phyloP scores from a whole-genome alignment of 2,113 vertebrate species.

The Lathamus discolor region DNA sequence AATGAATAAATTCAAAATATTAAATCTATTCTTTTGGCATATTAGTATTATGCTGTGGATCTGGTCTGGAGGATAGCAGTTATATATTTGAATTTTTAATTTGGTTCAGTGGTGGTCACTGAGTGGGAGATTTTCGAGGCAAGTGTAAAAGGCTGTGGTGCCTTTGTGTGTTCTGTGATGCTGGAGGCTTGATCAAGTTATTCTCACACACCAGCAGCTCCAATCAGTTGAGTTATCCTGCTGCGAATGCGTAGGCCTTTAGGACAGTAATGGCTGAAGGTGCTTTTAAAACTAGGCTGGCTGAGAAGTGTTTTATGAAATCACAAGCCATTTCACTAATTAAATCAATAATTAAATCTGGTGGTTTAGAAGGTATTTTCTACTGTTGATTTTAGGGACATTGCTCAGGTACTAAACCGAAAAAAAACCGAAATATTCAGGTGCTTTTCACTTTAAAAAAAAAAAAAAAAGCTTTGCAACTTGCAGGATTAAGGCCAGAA shows the following conservation, averaged over 20 bases:
- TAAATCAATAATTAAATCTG: background rate
- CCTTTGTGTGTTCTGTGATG: background rate
- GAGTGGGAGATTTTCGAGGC: background rate
- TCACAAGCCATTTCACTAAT: background rate
- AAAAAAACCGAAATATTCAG: background rate
- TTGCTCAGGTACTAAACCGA: background rate
- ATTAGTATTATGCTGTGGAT: background rate
- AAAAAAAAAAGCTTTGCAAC: background rate
- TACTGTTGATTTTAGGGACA: background rate
- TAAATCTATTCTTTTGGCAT: background rate
- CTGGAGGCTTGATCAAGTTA: background rate
- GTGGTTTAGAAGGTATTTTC: background rate
- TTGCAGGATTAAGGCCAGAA: background rate
- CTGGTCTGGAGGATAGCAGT: background rate
- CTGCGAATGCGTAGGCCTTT: background rate
- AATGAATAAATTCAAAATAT: background rate
- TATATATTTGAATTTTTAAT: background rate
- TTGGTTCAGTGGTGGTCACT: background rate
- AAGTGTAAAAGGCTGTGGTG: rapidly evolving
- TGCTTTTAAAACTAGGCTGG: background rate
- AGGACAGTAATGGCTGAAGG: background rate
- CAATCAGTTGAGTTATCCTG: background rate
- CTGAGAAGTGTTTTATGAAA: background rate
- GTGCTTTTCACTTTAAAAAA: background rate
- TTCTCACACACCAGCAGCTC: background rate